A percentile compares a stretch with the other conserved stretches of the same genome.
phyloP scores from a whole-genome alignment of 2,113 vertebrate species.

The Rhinogobius similis region DNA sequence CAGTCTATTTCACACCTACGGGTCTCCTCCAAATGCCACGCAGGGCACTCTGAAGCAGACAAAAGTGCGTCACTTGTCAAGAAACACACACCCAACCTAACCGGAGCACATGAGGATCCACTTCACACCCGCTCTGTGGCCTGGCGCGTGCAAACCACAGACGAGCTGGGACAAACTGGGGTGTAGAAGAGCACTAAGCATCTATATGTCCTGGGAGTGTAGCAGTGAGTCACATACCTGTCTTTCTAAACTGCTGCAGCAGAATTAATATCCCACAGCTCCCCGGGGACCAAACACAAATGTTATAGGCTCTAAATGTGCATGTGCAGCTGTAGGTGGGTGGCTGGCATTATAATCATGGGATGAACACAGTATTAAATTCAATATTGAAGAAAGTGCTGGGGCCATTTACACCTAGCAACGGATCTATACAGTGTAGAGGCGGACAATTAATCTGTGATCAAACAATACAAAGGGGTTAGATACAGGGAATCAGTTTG shows the following conservation, averaged over 20 bases:
- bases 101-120: not conserved
- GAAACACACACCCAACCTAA: conserved; percentile 10
- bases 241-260: conserved; percentile 20
- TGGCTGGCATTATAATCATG: conserved; percentile 14
- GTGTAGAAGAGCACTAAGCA: not conserved
- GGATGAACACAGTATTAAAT: conserved; percentile 14
- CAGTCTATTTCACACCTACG: conserved; percentile 7
- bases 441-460: not conserved
- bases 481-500: not conserved
- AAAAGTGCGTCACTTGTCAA: conserved; percentile 15
- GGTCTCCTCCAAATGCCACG: conserved; percentile 8
- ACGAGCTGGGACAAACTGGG: conserved; percentile 9
- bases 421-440: not conserved
- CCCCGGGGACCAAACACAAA: conserved; percentile 20
- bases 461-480: not conserved
- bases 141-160: not conserved
- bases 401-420: not conserved
- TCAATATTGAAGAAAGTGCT: conserved; percentile 6
- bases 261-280: conserved; percentile 21
- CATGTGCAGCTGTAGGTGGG: conserved; percentile 27
- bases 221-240: conserved; percentile 11
- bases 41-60: not conserved
- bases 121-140: conserved; percentile 2
- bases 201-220: not conserved
- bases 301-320: conserved; percentile 17